phyloP scores from a whole-genome alignment of 30 jellyfish, hydroid and myxozoan genomes.

The Euphysa ruthae region DNA sequence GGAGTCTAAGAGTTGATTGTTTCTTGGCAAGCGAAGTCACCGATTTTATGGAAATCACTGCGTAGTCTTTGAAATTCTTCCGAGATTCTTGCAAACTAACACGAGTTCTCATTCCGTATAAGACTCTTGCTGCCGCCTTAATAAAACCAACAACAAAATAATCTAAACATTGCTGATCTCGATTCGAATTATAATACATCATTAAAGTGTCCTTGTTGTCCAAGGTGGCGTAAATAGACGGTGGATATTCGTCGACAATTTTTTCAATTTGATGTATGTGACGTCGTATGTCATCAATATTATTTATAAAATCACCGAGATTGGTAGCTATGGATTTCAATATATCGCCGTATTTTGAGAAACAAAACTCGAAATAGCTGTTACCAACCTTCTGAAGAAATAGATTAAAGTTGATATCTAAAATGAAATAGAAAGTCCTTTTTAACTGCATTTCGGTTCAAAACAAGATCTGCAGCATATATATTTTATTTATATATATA shows the following conservation, averaged over 20 bases:
- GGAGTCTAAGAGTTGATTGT: constrained; percentile 15
- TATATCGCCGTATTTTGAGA: constrained; percentile 17
- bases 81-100: constrained; percentile 14
- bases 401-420: constrained; percentile 5
- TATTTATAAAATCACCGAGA: constrained; percentile 29
- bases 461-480: no score
- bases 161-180: constrained; percentile 17
- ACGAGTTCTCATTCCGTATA: constrained; percentile 28
- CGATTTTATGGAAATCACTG: constrained; percentile 23
- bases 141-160: constrained; percentile 24
- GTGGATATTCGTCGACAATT: constrained; percentile 36
- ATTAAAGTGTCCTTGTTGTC: constrained; percentile 20
- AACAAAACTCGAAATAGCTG: constrained; percentile 7
- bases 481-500: no score
- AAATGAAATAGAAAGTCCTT: background rate
- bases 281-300: constrained; percentile 32
- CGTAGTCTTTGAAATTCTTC: constrained; percentile 2
- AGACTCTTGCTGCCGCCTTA: constrained; percentile 15
- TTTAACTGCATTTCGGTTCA: no score
- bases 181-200: constrained; percentile 19
- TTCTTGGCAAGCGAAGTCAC: constrained; percentile 11
- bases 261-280: constrained; percentile 31
- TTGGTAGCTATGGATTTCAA: constrained; percentile 34
- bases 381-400: constrained; percentile 19
- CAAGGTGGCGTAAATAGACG: constrained; percentile 15